These are phyloP conservation scores for Aleadryas rufinucha DNA, from an alignment of 2,113 vertebrate genomes.

Conservation along the genomic window DNA sequence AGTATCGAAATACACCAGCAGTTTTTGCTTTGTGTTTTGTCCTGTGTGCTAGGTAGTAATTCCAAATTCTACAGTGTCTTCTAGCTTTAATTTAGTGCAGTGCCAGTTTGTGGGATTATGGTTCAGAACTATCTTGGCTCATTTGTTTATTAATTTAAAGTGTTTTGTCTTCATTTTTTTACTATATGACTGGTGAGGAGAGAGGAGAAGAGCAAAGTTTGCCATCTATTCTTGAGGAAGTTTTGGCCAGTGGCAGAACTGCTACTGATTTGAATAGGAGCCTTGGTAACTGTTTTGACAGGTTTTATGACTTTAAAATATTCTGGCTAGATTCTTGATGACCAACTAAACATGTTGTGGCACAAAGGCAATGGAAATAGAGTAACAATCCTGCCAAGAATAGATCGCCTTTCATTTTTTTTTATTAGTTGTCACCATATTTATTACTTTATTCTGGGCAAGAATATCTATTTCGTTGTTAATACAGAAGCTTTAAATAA, in stretches of 20 bases:
- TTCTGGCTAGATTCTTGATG: background rate
- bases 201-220: background rate
- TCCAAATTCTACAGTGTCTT: background rate
- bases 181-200: background rate
- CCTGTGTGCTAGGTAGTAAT: background rate
- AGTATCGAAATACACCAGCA: background rate
- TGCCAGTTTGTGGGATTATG: rapidly evolving
- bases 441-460: background rate
- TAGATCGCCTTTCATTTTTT: background rate
- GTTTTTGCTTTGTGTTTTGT: background rate
- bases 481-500: background rate
- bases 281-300: background rate
- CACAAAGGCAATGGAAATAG: background rate
- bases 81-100: background rate
- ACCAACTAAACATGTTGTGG: background rate
- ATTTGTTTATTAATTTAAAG: background rate
- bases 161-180: background rate
- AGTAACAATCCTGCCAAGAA: background rate
- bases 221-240: background rate
- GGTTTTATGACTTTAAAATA: background rate
- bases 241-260: background rate
- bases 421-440: background rate
- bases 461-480: background rate
- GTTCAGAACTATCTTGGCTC: background rate
- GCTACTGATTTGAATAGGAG: background rate